A percentile compares a stretch with the other conserved stretches of the same genome.
These are phyloP conservation scores for Semnopithecus entellus DNA, from an alignment of 2,113 vertebrate species.

Conservation along the genomic window DNA sequence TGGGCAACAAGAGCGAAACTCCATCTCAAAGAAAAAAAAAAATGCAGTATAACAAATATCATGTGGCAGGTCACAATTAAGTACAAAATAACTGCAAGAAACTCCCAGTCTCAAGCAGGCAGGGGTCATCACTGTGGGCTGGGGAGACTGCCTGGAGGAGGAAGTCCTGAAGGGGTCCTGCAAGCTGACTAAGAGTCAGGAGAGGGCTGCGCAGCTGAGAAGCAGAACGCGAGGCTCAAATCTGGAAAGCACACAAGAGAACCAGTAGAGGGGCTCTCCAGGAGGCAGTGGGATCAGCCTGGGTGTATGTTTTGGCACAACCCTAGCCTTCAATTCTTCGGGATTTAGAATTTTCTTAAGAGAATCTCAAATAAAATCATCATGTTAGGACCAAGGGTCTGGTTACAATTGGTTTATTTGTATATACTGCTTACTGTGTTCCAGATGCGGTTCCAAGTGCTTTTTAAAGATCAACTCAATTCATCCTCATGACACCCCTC, in stretches of 20 bases:
- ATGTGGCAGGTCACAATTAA: neutral
- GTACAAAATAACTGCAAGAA: neutral
- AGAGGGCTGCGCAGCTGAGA: neutral
- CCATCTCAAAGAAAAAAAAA: too few relatives aligned
- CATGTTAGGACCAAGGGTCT: neutral
- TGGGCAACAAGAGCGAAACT: too few relatives aligned
- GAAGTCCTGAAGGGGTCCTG: neutral
- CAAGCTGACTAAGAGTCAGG: neutral
- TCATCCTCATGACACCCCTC: neutral
- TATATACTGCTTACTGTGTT: neutral
- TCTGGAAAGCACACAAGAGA: neutral
- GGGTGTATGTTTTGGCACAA: neutral
- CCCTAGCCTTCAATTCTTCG: neutral
- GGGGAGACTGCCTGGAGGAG: neutral
- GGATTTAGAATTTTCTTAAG: neutral
- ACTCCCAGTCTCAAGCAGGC: neutral
- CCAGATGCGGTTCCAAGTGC: neutral
- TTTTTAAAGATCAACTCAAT: neutral
- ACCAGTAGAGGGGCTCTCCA: neutral
- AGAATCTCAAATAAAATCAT: neutral
- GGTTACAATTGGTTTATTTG: neutral
- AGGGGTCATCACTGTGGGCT: neutral
- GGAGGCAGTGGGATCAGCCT: neutral
- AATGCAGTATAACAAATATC: neutral
- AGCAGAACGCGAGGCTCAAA: neutral